These are phyloP conservation scores for Clamator glandarius DNA, from an alignment of 2,797 vertebrate species.

Conservation along the genomic window DNA sequence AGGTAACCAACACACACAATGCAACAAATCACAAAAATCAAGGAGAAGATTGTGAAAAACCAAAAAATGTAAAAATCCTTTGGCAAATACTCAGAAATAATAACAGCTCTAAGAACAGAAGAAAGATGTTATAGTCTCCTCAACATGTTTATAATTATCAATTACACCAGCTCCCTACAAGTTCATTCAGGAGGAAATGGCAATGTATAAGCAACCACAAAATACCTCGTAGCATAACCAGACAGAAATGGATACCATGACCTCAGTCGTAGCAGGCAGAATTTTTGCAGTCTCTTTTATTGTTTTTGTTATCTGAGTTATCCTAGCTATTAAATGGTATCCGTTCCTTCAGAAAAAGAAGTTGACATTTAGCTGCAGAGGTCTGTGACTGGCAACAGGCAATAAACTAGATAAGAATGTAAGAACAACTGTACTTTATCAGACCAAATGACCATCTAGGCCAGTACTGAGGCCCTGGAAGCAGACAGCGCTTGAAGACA, in stretches of 20 bases:
- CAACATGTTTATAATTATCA: too few relatives aligned
- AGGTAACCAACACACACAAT: neutral
- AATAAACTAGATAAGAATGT: constrained; percentile 18
- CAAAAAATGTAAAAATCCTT: neutral
- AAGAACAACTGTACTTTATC: constrained; percentile 4
- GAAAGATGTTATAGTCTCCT: too few relatives aligned
- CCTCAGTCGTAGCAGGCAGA: neutral
- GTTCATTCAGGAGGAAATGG: too few relatives aligned
- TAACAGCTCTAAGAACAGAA: constrained; percentile 12
- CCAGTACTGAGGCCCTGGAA: neutral
- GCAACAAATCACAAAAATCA: constrained; percentile 10
- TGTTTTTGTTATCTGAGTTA: constrained; percentile 15
- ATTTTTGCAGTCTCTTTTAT: neutral
- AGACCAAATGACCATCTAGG: neutral
- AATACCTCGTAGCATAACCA: too few relatives aligned
- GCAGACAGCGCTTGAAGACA: neutral
- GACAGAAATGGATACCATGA: too few relatives aligned
- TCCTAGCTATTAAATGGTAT: neutral
- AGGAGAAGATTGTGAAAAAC: constrained; percentile 4
- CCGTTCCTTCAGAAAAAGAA: neutral
- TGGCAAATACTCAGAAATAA: constrained; percentile 15
- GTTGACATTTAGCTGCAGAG: constrained; percentile 2
- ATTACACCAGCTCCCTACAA: too few relatives aligned
- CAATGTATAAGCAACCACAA: too few relatives aligned
- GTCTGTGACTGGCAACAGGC: neutral